Base-by-base conservation (phyloP, 2,797 vertebrate species). In the Hydrocynus forskahlii region DNA sequence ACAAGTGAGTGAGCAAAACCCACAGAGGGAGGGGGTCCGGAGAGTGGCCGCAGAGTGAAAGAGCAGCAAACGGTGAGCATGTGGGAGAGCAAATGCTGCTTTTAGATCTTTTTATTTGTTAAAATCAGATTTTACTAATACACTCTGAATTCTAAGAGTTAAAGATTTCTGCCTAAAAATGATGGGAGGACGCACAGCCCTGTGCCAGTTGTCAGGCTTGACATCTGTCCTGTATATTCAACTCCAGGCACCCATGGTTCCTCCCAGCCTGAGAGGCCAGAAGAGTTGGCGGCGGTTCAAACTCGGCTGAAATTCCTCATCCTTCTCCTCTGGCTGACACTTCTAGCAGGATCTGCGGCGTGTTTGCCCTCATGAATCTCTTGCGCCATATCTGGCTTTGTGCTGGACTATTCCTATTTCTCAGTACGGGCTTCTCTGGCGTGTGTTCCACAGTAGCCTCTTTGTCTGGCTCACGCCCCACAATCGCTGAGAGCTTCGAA, bases 401-500 rank as follows among this genome's bases (percentile, higher is more conserved):
- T 57, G 38, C 57, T 52, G 55, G 40, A 67, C 84, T 80, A 25
- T 7, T 0, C 80, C 63, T 77, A 79, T 83, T 79, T 72, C 71
- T 71, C 75, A 80, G 43, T 50, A 67, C 23, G 19, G 40, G 17
- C 74, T 77, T 59, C 64, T 82, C 9, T 71, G 84, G 70, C 71
- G 13, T 40, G 62, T 9, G 21, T 29, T 71, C 45, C 77, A 86
- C 81, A 81, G 82, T 76, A 72, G 86, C 80, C 78, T 74, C 85
- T 85, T 38, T 81, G 87, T 84, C 81, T 38, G 40, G 78, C 35
- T 68, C 45, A 85, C 43, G 80, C 29, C 85, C 72, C 88, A 86
- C 87, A 85, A 68, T 17, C 80, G 55, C 82, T 60, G 81, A 76
- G 55, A 76, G 84, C 81, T 70, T 60, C 79, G 40, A 35, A 82